Conservation (phyloP, 2,888 invertebrate species). For the Onthophagus sagittarius region DNA sequence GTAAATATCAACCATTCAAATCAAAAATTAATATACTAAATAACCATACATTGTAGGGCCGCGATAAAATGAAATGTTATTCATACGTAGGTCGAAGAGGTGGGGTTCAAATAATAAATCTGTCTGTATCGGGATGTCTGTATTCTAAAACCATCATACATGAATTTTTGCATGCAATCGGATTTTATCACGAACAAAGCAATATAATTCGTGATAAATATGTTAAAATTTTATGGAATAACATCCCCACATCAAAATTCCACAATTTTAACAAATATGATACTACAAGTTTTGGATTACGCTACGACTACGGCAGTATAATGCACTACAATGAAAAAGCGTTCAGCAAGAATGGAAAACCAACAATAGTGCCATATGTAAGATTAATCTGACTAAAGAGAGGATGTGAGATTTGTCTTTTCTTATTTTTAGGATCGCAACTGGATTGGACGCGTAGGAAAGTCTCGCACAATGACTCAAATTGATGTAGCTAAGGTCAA, state of each 20-base stretch:
- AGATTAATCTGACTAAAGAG: no score
- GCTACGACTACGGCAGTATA: slow-evolving; percentile 76
- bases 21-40: slow-evolving; percentile 50
- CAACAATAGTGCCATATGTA: no score
- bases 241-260: slow-evolving; percentile 57
- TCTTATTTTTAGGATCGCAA: no score
- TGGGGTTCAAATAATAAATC: slow-evolving; percentile 64
- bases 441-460: no score
- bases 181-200: slow-evolving; percentile 81
- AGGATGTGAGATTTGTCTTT: no score
- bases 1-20: no score
- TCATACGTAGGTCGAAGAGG: slow-evolving; percentile 73
- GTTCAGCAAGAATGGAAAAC: slow-evolving; percentile 67
- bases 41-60: slow-evolving; percentile 63
- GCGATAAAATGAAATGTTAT: no score
- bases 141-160: slow-evolving; percentile 69
- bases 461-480: no score
- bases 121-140: slow-evolving; percentile 72
- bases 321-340: slow-evolving; percentile 81
- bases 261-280: slow-evolving; percentile 69
- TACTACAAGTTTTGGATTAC: slow-evolving; percentile 60
- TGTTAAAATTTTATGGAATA: slow-evolving; percentile 63
- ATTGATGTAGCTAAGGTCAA: no score
- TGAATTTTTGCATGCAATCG: slow-evolving; percentile 74
- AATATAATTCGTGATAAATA: slow-evolving; percentile 69